A percentile compares a stretch with the other conserved stretches of the same genome.
Evolutionary conservation across 2,888 invertebrate species (phyloP).

Genomic region (Panorpa germanica): DNA sequence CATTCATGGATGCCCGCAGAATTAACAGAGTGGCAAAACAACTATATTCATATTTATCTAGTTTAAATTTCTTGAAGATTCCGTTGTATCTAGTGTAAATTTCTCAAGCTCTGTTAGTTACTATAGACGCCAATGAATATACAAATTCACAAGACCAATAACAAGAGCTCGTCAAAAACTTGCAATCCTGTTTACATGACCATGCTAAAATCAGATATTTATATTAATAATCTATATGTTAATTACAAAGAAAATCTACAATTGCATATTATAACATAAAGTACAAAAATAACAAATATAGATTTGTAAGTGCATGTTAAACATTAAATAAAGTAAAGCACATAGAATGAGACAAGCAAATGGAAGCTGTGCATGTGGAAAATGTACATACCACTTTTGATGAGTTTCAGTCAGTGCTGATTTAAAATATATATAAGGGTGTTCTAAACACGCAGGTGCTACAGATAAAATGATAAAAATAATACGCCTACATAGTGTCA

Average conservation of each 20-base stretch:
- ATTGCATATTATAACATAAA: slow-evolving; percentile 10
- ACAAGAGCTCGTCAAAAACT: neutral
- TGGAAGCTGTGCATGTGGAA: too few relatives aligned
- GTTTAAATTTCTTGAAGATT: slow-evolving; percentile 4
- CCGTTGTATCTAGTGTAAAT: neutral
- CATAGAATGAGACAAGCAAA: too few relatives aligned
- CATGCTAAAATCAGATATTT: too few relatives aligned
- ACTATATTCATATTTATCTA: slow-evolving; percentile 11
- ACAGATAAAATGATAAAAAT: too few relatives aligned
- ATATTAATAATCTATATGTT: too few relatives aligned
- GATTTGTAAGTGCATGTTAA: too few relatives aligned
- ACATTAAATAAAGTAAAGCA: too few relatives aligned
- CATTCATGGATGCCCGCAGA: neutral
- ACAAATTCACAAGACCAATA: slow-evolving; percentile 1
- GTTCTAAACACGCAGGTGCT: too few relatives aligned
- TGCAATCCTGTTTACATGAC: neutral
- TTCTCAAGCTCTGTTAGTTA: neutral
- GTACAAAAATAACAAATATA: slow-evolving; percentile 3
- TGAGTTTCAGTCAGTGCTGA: too few relatives aligned
- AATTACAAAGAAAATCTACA: slow-evolving; percentile 2
- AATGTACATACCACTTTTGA: too few relatives aligned
- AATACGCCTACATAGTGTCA: too few relatives aligned
- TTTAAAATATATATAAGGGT: too few relatives aligned
- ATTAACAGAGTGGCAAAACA: neutral
- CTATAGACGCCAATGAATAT: slow-evolving; percentile 3